Conservation (phyloP, 2,113 vertebrate species). For the Chaetura pelagica region DNA sequence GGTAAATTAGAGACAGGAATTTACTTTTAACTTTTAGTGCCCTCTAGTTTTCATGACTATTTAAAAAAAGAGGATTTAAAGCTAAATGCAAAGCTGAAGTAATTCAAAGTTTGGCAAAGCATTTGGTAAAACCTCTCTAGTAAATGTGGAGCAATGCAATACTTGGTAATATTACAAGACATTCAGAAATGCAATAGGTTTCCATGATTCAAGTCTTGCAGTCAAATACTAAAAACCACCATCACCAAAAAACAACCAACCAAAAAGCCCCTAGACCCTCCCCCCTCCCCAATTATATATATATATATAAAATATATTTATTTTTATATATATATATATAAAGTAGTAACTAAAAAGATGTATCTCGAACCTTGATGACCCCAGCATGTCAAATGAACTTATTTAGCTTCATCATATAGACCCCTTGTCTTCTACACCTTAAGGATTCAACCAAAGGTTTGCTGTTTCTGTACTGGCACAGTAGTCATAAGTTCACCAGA, state of each 20-base stretch:
- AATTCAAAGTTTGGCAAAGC: neutral
- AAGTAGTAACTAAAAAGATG: neutral
- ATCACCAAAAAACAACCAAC: neutral
- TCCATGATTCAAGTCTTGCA: neutral
- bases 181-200: neutral
- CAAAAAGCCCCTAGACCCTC: accelerated
- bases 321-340: too few relatives aligned
- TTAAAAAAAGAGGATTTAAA: neutral
- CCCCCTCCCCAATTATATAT: too few relatives aligned
- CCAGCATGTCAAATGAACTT: neutral
- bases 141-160: neutral
- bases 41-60: neutral
- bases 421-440: neutral
- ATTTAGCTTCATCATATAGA: neutral
- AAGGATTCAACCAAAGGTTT: neutral
- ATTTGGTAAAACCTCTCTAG: neutral
- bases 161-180: neutral
- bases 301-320: too few relatives aligned
- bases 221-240: neutral
- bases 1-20: neutral
- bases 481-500: neutral
- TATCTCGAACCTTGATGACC: neutral
- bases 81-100: neutral
- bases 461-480: neutral
- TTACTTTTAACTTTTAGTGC: neutral